Percentiles rank a stretch among this genome's conserved stretches.
phyloP scores from a whole-genome alignment of 2,797 vertebrate genomes.

The Siniperca undulata region DNA sequence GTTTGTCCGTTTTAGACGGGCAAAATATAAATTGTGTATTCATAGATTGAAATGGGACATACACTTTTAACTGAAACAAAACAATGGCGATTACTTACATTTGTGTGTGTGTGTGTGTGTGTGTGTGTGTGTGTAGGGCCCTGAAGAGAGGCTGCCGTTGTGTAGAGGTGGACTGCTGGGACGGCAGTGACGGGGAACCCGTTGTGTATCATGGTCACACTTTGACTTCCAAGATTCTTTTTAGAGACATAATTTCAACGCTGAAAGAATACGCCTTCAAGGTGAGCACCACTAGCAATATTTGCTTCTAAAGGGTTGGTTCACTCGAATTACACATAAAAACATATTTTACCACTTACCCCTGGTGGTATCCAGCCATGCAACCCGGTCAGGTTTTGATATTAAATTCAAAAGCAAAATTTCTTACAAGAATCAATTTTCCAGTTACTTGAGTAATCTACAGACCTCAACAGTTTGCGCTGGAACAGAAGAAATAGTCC shows the following conservation, averaged over 20 bases:
- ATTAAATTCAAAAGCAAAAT: background rate
- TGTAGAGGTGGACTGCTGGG: constrained; percentile 97
- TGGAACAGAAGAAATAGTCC: constrained; percentile 7
- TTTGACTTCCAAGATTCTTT: constrained; percentile 96
- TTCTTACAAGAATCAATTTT: background rate
- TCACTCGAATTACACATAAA: background rate
- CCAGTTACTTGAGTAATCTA: background rate
- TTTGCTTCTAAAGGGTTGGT: background rate
- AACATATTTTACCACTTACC: background rate
- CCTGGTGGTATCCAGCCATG: background rate
- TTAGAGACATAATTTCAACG: constrained; percentile 91
- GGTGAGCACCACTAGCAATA: constrained; percentile 73
- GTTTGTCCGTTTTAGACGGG: too few relatives aligned
- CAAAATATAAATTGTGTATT: background rate
- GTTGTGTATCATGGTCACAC: constrained; percentile 97
- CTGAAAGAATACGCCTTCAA: constrained; percentile 94
- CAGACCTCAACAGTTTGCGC: background rate
- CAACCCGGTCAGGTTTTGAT: background rate
- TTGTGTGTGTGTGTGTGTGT: constrained; percentile 24
- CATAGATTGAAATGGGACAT: background rate
- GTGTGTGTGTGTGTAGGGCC: constrained; percentile 82
- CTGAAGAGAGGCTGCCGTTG: constrained; percentile 93
- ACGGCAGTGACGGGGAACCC: constrained; percentile 92
- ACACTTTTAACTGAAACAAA: background rate
- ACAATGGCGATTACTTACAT: background rate